These are phyloP conservation scores for Bergia sp. DNA, from an alignment of 92 coral and sea anemone genomes.

Conservation along the genomic window DNA sequence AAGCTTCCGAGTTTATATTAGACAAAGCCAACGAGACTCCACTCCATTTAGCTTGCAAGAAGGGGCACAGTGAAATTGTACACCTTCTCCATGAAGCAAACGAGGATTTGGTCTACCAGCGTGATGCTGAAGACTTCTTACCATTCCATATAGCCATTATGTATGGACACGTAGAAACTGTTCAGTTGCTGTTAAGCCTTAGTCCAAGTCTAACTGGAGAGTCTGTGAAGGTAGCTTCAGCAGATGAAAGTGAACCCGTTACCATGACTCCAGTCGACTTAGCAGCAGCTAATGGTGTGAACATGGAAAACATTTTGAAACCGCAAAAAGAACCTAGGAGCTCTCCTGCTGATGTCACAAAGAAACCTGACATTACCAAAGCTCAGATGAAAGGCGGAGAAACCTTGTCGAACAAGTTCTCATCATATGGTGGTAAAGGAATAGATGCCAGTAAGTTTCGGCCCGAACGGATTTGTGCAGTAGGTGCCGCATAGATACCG, in stretches of 20 bases:
- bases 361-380: neutral
- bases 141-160: slow-evolving; percentile 23
- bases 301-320: neutral
- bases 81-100: neutral
- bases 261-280: slow-evolving; percentile 2
- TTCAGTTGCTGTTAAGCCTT: neutral
- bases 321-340: neutral
- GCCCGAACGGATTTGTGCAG: too few relatives aligned
- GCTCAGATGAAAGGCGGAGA: neutral
- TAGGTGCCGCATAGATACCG: too few relatives aligned
- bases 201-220: neutral
- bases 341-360: neutral
- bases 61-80: slow-evolving; percentile 13
- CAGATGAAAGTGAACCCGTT: neutral
- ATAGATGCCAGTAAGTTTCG: too few relatives aligned
- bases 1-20: neutral
- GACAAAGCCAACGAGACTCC: slow-evolving; percentile 4
- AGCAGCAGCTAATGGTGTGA: neutral
- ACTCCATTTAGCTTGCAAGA: slow-evolving; percentile 17
- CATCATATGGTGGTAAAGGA: too few relatives aligned
- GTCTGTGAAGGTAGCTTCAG: neutral
- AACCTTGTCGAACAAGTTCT: neutral
- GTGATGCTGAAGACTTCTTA: slow-evolving; percentile 24
- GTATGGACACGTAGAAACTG: slow-evolving; percentile 26
- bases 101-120: neutral